Percentiles rank a stretch among this genome's conserved stretches.
Conservation (phyloP, 2,113 vertebrate genomes). For the Myotis davidii region DNA sequence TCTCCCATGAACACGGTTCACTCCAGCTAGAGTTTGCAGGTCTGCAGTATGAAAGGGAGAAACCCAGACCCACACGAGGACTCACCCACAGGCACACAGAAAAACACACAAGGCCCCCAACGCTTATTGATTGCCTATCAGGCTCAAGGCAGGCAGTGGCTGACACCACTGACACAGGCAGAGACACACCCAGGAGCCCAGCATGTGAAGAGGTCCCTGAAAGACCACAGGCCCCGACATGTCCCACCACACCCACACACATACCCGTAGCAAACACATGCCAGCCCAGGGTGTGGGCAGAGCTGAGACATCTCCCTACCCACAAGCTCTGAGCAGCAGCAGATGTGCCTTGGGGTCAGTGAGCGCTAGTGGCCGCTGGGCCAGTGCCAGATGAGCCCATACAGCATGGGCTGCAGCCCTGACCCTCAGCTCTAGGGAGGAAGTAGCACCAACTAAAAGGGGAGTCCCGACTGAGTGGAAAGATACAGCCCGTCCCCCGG, state of each 20-base stretch:
- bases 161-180: neutral
- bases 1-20: neutral
- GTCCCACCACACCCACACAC: constrained; percentile 62
- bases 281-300: constrained; percentile 53
- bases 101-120: neutral
- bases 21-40: neutral
- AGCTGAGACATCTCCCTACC: neutral
- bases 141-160: neutral
- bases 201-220: constrained; percentile 29
- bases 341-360: constrained; percentile 32
- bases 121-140: neutral
- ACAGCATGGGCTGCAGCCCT: neutral
- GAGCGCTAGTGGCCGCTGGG: neutral
- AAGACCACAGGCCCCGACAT: constrained; percentile 60
- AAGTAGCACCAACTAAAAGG: neutral
- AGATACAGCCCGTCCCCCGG: neutral
- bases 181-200: constrained; percentile 47
- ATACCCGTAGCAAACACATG: constrained; percentile 57
- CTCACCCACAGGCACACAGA: neutral
- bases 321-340: neutral
- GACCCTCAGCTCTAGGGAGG: neutral
- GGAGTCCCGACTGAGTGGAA: neutral
- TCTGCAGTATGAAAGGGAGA: neutral
- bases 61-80: neutral
- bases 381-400: neutral